A percentile compares a stretch with the other conserved stretches of the same genome.
phyloP scores from a whole-genome alignment of 2,888 invertebrate species.

The Pherbina coryleti region DNA sequence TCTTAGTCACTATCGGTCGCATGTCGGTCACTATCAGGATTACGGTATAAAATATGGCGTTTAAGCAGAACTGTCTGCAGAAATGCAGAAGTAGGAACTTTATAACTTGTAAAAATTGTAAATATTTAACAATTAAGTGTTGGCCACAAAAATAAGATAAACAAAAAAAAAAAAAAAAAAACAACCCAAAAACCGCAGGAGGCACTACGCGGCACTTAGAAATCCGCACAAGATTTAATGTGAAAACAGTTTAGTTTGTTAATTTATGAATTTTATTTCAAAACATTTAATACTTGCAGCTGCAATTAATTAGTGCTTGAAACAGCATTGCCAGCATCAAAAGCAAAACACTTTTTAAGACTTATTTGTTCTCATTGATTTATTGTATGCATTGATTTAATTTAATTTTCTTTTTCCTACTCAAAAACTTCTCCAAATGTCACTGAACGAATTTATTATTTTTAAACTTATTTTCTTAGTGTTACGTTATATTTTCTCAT shows the following conservation, averaged over 20 bases:
- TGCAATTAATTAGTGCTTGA: no score
- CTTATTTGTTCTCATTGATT: no score
- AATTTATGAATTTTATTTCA: neutral
- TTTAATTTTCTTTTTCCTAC: neutral
- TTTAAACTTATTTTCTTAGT: neutral
- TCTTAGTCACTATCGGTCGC: conserved; percentile 68
- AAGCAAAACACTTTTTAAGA: no score
- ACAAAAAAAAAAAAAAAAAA: neutral
- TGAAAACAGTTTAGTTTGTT: neutral
- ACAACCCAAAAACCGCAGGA: neutral
- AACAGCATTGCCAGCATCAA: no score
- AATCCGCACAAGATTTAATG: neutral
- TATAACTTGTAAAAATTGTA: neutral
- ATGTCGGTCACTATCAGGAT: conserved; percentile 69
- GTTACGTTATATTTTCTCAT: neutral
- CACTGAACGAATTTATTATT: neutral
- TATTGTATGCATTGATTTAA: neutral
- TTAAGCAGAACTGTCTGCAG: no score
- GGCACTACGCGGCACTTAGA: neutral
- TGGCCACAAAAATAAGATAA: neutral
- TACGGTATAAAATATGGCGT: conserved; percentile 70
- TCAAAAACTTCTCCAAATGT: no score
- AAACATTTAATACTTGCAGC: neutral
- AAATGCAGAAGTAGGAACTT: no score
- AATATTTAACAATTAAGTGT: neutral